These are phyloP conservation scores for Heterocephalus glaber DNA, from an alignment of 2,113 vertebrate genomes.

Conservation along the genomic window DNA sequence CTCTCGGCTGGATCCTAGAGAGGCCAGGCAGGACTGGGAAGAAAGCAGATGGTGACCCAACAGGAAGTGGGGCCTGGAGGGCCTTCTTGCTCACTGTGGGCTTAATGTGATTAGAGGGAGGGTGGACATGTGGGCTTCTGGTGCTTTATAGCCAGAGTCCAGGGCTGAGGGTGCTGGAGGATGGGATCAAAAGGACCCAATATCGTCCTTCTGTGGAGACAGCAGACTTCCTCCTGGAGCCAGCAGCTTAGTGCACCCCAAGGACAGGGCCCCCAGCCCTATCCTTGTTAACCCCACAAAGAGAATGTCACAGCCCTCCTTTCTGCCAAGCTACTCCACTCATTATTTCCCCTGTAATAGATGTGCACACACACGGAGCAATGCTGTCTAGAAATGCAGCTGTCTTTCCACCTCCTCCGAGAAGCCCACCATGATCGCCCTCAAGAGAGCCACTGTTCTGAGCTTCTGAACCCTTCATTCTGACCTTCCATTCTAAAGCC, in stretches of 20 bases:
- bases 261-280: not conserved
- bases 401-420: not conserved
- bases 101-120: not conserved
- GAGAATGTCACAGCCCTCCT: not conserved
- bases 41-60: not conserved
- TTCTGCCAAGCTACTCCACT: not conserved
- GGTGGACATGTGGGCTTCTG: not conserved
- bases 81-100: not conserved
- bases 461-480: not conserved
- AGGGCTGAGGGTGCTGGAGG: not conserved
- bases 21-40: not conserved
- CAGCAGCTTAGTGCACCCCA: not conserved
- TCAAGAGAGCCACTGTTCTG: not conserved
- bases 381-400: not conserved
- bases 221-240: not conserved
- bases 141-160: not conserved
- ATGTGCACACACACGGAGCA: not conserved
- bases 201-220: not conserved
- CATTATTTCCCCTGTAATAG: not conserved
- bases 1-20: not conserved
- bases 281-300: not conserved
- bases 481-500: not conserved
- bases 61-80: not conserved
- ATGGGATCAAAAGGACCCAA: not conserved
- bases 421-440: not conserved